Base-by-base conservation (phyloP, 2,113 vertebrate species). In the Carassius auratus region DNA sequence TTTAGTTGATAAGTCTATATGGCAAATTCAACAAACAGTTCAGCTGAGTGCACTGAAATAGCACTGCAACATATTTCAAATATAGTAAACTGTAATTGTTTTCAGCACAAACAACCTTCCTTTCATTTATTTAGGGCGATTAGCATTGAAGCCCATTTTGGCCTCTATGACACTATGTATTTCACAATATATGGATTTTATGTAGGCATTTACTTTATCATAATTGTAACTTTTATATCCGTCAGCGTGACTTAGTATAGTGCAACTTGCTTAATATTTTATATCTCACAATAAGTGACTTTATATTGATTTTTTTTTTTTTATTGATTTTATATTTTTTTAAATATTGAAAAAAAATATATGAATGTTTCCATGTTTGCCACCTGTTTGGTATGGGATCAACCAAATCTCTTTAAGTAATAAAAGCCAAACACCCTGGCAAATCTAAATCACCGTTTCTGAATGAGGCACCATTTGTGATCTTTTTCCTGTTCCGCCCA, bases 401-500 rank as follows among this genome's bases (percentile, higher is more conserved):
- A 68, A 81, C 9, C 45, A 81, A 69, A 81, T 69, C 45, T 69
- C 62, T 68, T 81, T 21, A 81, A 33, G 66, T 57, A 83, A 59
- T 83, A 73, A 83, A 82, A 83, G 10, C 48, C 33, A 83, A 71
- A 68, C 50, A 83, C 64, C 33, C 17, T 13, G n/a, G 52, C 50
- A 42, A 5, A 73, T 69, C 13, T 52, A 82, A 82, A 82, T 69
- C 62, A 76, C 69, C 8, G 19, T 86, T 62, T 83, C 90, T 26
- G 3, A 87, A 88, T 38, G 81, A 66, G 59, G 71, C 85, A 83
- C 52, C 71, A 88, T 90, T 90, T 93, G 91, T 91, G 78, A 90
- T 90, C 81, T 92, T 93, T 92, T 91, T 73, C 90, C 84, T 90
- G 85, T 84, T 71, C 57, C 74, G 89, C 45, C 86, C 89, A 85